Base-by-base conservation (phyloP, 2,888 invertebrate species). In the Amblyteles armatorius region DNA sequence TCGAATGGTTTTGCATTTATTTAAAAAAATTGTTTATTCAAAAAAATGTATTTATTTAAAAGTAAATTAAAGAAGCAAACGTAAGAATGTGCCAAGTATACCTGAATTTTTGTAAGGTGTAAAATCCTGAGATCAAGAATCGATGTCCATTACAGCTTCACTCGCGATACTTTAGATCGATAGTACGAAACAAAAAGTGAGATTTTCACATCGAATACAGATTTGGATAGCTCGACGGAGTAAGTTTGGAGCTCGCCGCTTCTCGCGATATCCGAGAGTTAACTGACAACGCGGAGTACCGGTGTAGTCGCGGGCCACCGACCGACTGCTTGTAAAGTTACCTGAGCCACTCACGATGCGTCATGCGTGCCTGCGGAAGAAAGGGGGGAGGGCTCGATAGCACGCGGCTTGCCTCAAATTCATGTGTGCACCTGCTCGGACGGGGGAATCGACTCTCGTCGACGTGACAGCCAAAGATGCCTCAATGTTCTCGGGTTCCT, bases 221-320 rank as follows among this genome's bases (percentile, higher is more conserved):
- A 36, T 36, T 26, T 36, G 50, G 36, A 19, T 50, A 13, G 22
- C 16, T 76, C 68, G 13, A 22, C 22, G 22, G 36, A 33, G 50
- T 71, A 50, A 77, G 79, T 85, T 74, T 48, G 73, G 76, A 74
- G 67, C 73, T 76, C 26, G 73, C 89, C 88, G 89, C 87, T 88
- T 86, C 85, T 82, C 84, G 87, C 88, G 91, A 88, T 91, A 89
- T 91, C 89, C 90, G 90, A 90, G 90, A 90, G 91, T 91, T 92
- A 90, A 93, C 93, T 93, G 93, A 92, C 92, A 91, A 89, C 89
- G 16, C 44, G 90, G 82, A 83, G 87, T 89, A 89, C 89, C 91
- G 90, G 89, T 88, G 88, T 88, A 88, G 87, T 86, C 88, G 88
- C 88, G 88, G 44, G 89, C 90, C 90, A 92, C 91, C 76, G 44